phyloP scores from a whole-genome alignment of 2,113 vertebrate genomes.

The Muntiacus muntjak region DNA sequence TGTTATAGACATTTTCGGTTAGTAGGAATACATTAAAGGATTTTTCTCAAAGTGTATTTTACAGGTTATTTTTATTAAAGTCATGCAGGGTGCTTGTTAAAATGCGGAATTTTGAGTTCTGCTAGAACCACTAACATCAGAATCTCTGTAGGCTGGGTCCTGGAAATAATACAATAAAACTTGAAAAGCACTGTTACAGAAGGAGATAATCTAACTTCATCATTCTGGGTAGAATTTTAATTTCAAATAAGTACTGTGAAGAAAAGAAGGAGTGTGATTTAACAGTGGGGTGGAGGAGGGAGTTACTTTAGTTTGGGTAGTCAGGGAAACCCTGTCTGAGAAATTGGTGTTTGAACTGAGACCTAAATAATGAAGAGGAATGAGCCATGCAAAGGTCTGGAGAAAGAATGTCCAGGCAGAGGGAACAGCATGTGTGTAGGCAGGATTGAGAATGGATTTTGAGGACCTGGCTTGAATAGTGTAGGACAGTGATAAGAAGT shows the following conservation, averaged over 20 bases:
- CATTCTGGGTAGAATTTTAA: slow-evolving; percentile 1
- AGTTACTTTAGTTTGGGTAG: not conserved
- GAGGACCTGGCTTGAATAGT: not conserved
- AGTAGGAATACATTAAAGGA: not conserved
- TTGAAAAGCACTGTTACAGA: not conserved
- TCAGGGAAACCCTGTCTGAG: not conserved
- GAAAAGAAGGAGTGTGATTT: not conserved
- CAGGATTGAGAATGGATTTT: not conserved
- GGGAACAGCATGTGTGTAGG: not conserved
- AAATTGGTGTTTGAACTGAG: not conserved
- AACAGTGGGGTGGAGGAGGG: not conserved
- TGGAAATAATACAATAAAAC: not conserved
- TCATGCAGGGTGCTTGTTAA: not conserved
- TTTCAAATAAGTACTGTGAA: not conserved
- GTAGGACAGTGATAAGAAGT: not conserved
- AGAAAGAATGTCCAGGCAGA: not conserved
- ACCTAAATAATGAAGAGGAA: not conserved
- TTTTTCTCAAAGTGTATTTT: slow-evolving; percentile 28
- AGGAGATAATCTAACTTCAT: not conserved
- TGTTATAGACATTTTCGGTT: not conserved
- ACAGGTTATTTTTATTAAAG: not conserved
- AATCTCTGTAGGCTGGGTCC: not conserved
- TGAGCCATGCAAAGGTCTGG: not conserved
- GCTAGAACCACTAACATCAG: not conserved
- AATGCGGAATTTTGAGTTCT: not conserved